These are phyloP conservation scores for Pteromalus puparum DNA, from an alignment of 1,140 invertebrate genomes.

Conservation along the genomic window DNA sequence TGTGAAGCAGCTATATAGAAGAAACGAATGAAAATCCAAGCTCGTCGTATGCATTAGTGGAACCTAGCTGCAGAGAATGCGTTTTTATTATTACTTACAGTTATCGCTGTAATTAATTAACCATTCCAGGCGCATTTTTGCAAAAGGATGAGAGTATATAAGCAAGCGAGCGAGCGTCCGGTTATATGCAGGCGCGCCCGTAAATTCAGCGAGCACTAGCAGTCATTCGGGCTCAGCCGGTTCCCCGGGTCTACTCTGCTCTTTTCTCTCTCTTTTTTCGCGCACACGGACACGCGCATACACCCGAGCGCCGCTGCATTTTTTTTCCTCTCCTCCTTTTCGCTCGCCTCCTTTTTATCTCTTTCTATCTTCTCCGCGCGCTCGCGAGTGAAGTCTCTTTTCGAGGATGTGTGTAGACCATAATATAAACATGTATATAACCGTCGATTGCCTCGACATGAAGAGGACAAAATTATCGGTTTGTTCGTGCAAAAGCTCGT, in stretches of 20 bases:
- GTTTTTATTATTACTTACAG: no score
- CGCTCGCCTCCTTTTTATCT: not conserved
- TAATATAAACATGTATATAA: no score
- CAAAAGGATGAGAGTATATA: no score
- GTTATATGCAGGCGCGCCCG: not conserved
- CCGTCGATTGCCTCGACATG: no score
- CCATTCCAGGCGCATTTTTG: no score
- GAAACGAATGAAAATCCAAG: no score
- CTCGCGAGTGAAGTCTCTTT: not conserved
- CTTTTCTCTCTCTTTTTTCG: not conserved
- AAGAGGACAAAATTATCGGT: no score
- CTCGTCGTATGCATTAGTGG: no score
- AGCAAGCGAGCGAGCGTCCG: not conserved
- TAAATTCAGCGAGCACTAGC: not conserved
- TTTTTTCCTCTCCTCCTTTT: not conserved
- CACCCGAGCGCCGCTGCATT: not conserved
- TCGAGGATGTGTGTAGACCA: not conserved
- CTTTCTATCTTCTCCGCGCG: not conserved
- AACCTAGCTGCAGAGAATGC: no score
- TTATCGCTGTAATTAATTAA: no score
- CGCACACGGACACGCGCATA: not conserved
- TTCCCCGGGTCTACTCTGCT: not conserved
- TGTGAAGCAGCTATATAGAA: no score
- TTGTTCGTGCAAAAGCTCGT: no score
- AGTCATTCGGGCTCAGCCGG: constrained; percentile 2